phyloP scores from a whole-genome alignment of 1,140 invertebrate species.

The Gyrodactylus salaris region DNA sequence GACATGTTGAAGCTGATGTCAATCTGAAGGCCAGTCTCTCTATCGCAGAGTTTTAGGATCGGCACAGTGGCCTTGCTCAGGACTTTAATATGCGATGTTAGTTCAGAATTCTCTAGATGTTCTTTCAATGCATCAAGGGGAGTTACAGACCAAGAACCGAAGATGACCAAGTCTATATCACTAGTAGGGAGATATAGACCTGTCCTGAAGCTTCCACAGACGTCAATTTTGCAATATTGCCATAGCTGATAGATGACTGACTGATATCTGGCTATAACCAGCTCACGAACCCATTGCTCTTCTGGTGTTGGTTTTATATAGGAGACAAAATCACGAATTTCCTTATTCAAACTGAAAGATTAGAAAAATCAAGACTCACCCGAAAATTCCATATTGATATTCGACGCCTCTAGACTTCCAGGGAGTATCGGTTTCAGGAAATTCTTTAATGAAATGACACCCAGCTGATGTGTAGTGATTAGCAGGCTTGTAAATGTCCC shows the following conservation, averaged over 20 bases:
- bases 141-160: conserved; percentile 53
- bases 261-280: neutral
- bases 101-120: conserved; percentile 46
- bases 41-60: conserved; percentile 83
- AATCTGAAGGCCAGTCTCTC: conserved; percentile 54
- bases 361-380: neutral
- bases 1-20: conserved; percentile 95
- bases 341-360: conserved; percentile 45
- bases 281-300: conserved; percentile 28
- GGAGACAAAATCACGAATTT: conserved; percentile 69
- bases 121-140: conserved; percentile 57
- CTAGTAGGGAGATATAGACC: conserved; percentile 21
- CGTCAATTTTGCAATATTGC: neutral
- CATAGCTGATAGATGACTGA: neutral
- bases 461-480: neutral
- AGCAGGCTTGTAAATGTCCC: neutral
- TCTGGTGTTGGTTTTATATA: conserved; percentile 64
- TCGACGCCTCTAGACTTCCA: neutral
- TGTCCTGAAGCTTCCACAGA: conserved; percentile 1
- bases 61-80: conserved; percentile 69
- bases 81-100: conserved; percentile 64
- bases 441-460: neutral
- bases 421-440: neutral
- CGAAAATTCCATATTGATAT: neutral
- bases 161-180: conserved; percentile 84